Percentiles rank a stretch among this genome's conserved stretches.
These are phyloP conservation scores for Stratiomys singularior DNA, from an alignment of 2,888 invertebrate species.

Conservation along the genomic window DNA sequence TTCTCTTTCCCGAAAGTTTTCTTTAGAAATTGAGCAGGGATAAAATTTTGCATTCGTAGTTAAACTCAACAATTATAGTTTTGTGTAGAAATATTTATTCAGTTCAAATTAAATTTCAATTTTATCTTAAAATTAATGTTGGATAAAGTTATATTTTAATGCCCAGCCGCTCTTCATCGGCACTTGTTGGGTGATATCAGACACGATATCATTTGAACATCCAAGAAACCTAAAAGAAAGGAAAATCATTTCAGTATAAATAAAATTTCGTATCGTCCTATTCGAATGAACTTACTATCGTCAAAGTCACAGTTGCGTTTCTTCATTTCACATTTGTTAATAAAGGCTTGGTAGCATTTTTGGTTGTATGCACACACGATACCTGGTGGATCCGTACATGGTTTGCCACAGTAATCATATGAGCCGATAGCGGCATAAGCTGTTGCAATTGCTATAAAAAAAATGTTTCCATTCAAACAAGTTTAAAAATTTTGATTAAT, in stretches of 20 bases:
- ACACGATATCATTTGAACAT: conserved; percentile 10
- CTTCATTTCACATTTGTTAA: conserved; percentile 25
- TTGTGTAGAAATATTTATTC: too few species aligned
- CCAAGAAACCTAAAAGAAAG: conserved; percentile 23
- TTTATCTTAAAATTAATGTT: too few species aligned
- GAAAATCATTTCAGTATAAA: background rate
- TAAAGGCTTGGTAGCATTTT: conserved; percentile 9
- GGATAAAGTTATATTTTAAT: too few species aligned
- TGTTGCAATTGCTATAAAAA: background rate
- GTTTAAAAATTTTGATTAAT: too few species aligned
- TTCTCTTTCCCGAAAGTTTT: too few species aligned
- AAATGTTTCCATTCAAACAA: background rate
- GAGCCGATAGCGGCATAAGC: background rate
- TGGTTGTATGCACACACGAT: conserved; percentile 39
- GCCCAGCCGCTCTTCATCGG: background rate
- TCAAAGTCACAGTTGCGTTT: conserved; percentile 25
- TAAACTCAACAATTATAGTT: too few species aligned
- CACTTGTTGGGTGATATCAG: conserved; percentile 34
- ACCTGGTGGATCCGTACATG: conserved; percentile 5
- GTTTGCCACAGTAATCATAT: conserved; percentile 33
- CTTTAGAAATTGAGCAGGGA: too few species aligned
- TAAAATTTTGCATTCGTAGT: too few species aligned
- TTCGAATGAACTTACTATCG: conserved; percentile 20
- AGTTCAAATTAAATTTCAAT: too few species aligned
- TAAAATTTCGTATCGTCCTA: background rate